Evolutionary conservation across 2,888 invertebrate genomes (phyloP), one percentile per base, ranked within the genome.

Genomic region (Hirtodrosophila confusa): DNA sequence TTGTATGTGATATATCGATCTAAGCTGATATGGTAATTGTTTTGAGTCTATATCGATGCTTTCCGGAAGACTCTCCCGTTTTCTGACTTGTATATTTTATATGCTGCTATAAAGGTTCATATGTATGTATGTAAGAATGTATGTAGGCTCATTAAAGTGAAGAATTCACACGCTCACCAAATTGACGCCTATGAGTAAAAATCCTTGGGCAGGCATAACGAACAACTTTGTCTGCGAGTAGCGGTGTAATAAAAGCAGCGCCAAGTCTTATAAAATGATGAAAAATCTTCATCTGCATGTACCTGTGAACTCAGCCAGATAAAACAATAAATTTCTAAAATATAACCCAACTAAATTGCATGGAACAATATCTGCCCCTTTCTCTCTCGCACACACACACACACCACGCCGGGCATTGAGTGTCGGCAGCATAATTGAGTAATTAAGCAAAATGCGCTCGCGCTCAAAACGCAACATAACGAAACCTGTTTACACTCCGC

Each of bases 241-340:
- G 27, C 27, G 6, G 1, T 61, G 63, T 44, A 47, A 71, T 67
- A 70, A 76, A 73, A 62, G 37, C 64, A 62, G 62, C 62, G 55
- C 48, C 62, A 67, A 67, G 64, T 31, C 72, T 63, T 69, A 60
- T 79, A 79, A 57, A 48, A 35, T 56, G 63, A 69, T 75, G 61
- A 67, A 69, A 67, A 63, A 65, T 55, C 60, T 51, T 12, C 57
- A 10, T 33, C 33, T 53, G 43, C 60, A 53, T 60, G 51, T 53
- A 78, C 57, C 73, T 78, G 77, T 75, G 78, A 78, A 69, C 64
- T 74, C 53, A 55, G 68, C 47, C 54, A 69, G 69, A 72, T 80
- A 78, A 84, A 78, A 82, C 78, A 83, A 84, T 84, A 84, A 84
- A 84, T 82, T 70, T 77, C 55, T 63, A 56, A 67, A 79, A 76